Percentiles rank a stretch among this genome's conserved stretches.
Conservation (phyloP, 2,888 invertebrate genomes). For the Lymantria dispar region DNA sequence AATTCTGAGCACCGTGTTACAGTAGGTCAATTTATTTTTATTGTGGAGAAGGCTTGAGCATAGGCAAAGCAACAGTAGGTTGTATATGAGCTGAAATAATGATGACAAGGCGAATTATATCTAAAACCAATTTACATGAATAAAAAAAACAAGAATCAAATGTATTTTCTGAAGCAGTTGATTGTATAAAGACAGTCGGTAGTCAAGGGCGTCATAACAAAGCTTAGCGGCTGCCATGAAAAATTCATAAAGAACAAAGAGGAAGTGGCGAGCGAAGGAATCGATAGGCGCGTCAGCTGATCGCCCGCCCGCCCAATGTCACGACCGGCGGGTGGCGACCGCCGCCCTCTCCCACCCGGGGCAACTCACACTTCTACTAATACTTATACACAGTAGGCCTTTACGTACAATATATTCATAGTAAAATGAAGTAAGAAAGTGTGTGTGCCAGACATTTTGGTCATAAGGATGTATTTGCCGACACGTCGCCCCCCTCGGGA, state of each 20-base stretch:
- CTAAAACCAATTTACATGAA: no score
- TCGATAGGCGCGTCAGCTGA: slow-evolving; percentile 76
- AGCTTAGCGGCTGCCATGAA: slow-evolving; percentile 52
- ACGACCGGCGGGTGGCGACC: slow-evolving; percentile 56
- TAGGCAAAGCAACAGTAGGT: no score
- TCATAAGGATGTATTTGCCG: slow-evolving; percentile 2
- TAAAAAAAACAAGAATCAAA: no score
- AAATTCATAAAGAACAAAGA: slow-evolving; percentile 72
- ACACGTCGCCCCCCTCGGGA: slow-evolving; percentile 5
- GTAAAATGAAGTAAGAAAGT: not conserved
- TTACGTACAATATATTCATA: slow-evolving; percentile 12
- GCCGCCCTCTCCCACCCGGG: slow-evolving; percentile 30
- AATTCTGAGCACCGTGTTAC: no score
- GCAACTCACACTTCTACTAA: slow-evolving; percentile 26
- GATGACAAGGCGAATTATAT: no score
- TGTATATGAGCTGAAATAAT: no score
- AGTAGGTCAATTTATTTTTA: no score
- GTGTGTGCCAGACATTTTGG: slow-evolving; percentile 7
- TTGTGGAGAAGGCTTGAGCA: no score
- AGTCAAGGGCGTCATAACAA: slow-evolving; percentile 49
- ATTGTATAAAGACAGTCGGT: not conserved
- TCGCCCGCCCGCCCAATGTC: slow-evolving; percentile 79
- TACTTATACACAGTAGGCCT: not conserved
- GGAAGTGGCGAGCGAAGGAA: slow-evolving; percentile 59
- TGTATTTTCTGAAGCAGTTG: no score